Evolutionary conservation across 2,797 vertebrate genomes (phyloP).

Genomic region (Balearica regulorum): DNA sequence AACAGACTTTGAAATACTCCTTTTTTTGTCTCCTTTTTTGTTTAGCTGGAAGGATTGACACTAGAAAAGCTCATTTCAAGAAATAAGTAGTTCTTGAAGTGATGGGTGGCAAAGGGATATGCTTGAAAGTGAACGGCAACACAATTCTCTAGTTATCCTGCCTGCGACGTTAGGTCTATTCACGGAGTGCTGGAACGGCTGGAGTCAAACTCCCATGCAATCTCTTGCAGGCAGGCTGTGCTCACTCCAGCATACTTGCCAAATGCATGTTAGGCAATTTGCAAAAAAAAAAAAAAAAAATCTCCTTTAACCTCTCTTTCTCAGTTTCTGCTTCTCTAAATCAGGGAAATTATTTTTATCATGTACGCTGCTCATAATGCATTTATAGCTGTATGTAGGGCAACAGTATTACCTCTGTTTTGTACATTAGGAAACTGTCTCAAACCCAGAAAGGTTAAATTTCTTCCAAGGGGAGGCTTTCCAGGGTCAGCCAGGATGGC

Average conservation of each 20-base stretch:
- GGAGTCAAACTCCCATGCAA: slow-evolving; percentile 58
- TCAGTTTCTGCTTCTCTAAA: neutral
- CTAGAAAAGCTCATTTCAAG: slow-evolving; percentile 51
- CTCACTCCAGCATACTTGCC: neutral
- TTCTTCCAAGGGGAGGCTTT: neutral
- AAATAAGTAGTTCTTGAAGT: slow-evolving; percentile 49
- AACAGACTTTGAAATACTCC: slow-evolving; percentile 51
- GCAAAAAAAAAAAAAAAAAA: neutral
- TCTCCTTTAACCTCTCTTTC: neutral
- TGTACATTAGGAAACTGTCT: neutral
- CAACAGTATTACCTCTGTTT: neutral
- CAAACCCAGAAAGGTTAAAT: neutral
- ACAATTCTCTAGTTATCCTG: slow-evolving; percentile 30
- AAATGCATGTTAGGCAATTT: neutral
- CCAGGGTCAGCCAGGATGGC: neutral
- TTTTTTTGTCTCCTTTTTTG: slow-evolving; percentile 43
- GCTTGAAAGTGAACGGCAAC: slow-evolving; percentile 50
- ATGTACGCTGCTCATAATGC: neutral
- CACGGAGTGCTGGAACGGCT: neutral
- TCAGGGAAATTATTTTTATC: neutral
- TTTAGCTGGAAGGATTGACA: slow-evolving; percentile 44
- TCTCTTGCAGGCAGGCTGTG: slow-evolving; percentile 34
- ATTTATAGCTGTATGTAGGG: neutral
- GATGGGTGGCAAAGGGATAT: slow-evolving; percentile 38
- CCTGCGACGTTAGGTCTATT: slow-evolving; percentile 23